Evolutionary conservation across 2,797 vertebrate species (phyloP).

Genomic region (Catamblyrhynchus diadema): DNA sequence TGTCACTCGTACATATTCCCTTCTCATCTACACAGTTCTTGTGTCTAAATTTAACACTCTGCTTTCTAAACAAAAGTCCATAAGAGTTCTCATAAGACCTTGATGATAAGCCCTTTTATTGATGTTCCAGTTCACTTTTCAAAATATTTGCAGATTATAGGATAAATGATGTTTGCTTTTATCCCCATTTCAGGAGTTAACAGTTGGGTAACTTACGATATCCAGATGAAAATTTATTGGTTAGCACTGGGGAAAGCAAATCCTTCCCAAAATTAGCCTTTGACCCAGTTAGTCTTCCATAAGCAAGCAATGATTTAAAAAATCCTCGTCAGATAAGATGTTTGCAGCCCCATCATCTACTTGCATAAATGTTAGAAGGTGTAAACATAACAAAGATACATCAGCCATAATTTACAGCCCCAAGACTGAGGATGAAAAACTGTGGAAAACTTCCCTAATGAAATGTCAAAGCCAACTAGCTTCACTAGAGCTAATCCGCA

Average conservation of each 20-base stretch:
- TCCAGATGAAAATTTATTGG: conserved; percentile 6
- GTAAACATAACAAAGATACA: background rate
- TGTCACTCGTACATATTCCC: background rate
- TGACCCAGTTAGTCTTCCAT: conserved; percentile 30
- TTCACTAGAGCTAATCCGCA: conserved; percentile 29
- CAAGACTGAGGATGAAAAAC: background rate
- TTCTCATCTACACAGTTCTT: background rate
- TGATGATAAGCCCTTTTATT: background rate
- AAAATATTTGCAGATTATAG: conserved; percentile 40
- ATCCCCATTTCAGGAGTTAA: conserved; percentile 1
- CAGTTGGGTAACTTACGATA: background rate
- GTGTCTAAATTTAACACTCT: background rate
- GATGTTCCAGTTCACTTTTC: background rate
- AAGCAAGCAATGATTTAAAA: conserved; percentile 35
- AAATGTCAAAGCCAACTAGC: conserved; percentile 56
- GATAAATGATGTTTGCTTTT: conserved; percentile 32
- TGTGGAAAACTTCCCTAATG: conserved; percentile 23
- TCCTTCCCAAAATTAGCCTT: conserved; percentile 39
- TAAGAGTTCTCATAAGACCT: background rate
- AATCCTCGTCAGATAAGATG: background rate
- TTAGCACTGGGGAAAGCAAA: background rate
- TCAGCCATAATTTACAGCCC: background rate
- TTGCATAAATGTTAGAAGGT: background rate
- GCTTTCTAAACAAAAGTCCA: conserved; percentile 33
- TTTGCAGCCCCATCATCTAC: background rate